Conservation (phyloP, 2,797 vertebrate species). For the Sitta carolinensis region DNA sequence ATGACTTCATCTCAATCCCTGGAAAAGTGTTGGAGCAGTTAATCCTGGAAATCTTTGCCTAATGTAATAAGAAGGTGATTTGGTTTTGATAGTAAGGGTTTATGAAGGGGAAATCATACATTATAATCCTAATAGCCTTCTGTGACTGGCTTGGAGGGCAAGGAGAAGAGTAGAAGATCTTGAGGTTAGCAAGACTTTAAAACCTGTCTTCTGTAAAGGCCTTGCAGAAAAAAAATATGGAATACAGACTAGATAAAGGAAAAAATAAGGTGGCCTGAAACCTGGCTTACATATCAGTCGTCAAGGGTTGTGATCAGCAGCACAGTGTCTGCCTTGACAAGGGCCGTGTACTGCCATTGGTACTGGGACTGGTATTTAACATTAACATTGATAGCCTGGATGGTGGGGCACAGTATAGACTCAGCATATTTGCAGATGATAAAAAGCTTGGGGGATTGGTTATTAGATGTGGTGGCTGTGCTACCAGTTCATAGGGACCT, state of each 20-base stretch:
- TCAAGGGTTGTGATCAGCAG: background rate
- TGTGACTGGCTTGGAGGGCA: background rate
- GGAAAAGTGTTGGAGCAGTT: background rate
- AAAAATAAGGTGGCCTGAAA: background rate
- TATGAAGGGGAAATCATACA: background rate
- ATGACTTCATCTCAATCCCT: background rate
- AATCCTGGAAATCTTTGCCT: background rate
- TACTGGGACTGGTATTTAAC: background rate
- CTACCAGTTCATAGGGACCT: background rate
- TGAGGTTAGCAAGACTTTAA: background rate
- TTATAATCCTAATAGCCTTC: background rate
- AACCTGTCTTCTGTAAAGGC: background rate
- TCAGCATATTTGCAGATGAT: background rate
- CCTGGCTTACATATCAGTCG: background rate
- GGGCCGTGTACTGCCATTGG: accelerated
- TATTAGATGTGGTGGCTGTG: background rate
- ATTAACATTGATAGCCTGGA: background rate
- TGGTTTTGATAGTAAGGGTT: background rate
- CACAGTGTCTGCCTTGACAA: background rate
- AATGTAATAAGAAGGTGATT: background rate
- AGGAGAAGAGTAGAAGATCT: background rate
- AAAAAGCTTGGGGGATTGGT: background rate
- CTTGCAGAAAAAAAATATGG: background rate
- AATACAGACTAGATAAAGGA: background rate
- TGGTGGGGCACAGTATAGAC: background rate